Evolutionary conservation across 2,797 vertebrate species (phyloP).

Genomic region (Simalia tracyae): DNA sequence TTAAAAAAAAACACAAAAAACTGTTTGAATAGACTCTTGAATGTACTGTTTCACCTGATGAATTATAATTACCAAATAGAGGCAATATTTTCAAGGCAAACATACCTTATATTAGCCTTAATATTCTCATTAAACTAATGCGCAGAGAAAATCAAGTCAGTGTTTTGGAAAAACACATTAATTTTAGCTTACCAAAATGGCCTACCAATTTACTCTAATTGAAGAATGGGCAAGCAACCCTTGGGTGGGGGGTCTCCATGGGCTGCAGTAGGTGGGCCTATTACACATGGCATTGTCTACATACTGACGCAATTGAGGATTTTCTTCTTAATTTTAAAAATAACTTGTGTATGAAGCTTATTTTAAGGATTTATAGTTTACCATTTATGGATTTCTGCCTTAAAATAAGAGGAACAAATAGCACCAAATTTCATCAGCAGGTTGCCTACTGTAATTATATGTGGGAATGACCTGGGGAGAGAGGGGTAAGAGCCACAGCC

Average conservation of each 20-base stretch:
- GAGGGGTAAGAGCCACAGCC: too few species aligned
- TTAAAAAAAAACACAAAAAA: not conserved
- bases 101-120: too few species aligned
- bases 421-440: not conserved
- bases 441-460: not conserved
- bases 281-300: not conserved
- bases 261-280: not conserved
- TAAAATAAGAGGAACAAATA: not conserved
- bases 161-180: not conserved
- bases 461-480: not conserved
- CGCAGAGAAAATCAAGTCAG: not conserved
- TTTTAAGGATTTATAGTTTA: not conserved
- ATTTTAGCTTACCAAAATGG: not conserved
- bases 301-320: not conserved
- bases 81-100: not conserved
- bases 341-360: not conserved
- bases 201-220: not conserved
- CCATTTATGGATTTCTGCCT: not conserved
- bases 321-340: not conserved
- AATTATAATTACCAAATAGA: not conserved
- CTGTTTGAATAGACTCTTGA: not conserved
- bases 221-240: not conserved
- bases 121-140: constrained; percentile 2
- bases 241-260: not conserved
- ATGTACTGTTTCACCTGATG: not conserved